Evolutionary conservation across 2,888 invertebrate species (phyloP), one percentile per base, ranked within the genome.

Genomic region (Pristionchus exspectatus): DNA sequence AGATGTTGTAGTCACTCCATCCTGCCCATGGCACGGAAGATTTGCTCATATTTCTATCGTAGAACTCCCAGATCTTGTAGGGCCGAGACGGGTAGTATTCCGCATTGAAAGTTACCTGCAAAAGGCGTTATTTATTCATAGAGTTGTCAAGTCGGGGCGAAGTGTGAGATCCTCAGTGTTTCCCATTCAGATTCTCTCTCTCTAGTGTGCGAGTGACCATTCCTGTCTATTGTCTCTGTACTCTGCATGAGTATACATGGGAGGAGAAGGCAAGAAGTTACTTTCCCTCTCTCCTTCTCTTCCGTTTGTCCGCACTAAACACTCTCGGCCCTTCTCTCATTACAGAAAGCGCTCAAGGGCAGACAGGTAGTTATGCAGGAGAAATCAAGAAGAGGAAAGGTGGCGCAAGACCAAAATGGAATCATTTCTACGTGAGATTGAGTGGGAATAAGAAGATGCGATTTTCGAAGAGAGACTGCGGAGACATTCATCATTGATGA

Each of bases 11-110:
- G 89, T 94, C 94, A 5, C 95, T 94, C 94, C 94, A 94, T 44
- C 94, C 94, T 27, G 94, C 94, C 93, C 94, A 94, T 27, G 94
- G 94, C 16, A 94, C 92, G 12, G 91, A 90, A 14, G 89, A 77
- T 66, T 93, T 93, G 83, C 90, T 91, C 93, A 95, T 94, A 91
- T 95, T 94, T 33, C 94, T 91, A 88, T 94, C 94, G 90, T 95
- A 95, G 90, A 93, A 95, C 83, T 95, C 94, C 95, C 95, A 95
- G 54, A 95, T 95, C 88, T 94, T 94, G 90, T 94, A 95, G 27
- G 94, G 94, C 72, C 93, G 90, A 21, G 95, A 90, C 27, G 95
- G 95, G 87, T 95, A 95, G 90, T 95, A 95, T 86, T 94, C 93
- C 18, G 94, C 94, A 27, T 95, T 94, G 91, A 95, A 95, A 3